Percentiles rank a stretch among this genome's conserved stretches.
phyloP scores from a whole-genome alignment of 2,113 vertebrate genomes.

The Oostethus manadensis region DNA sequence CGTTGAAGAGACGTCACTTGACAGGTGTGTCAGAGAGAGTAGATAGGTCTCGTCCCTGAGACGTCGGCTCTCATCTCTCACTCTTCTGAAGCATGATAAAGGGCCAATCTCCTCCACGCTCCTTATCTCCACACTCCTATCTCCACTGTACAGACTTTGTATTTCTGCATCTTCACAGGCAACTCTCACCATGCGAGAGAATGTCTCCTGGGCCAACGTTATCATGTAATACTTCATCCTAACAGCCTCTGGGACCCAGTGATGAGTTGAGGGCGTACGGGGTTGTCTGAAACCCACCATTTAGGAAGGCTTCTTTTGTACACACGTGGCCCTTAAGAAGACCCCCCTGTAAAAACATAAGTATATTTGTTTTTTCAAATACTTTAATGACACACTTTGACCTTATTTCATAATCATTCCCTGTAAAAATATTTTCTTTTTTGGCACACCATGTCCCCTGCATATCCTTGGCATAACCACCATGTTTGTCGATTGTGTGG shows the following conservation, averaged over 20 bases:
- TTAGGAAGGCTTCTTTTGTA: not conserved
- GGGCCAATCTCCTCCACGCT: constrained; percentile 25
- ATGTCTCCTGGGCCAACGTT: constrained; percentile 27
- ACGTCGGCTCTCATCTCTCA: constrained; percentile 31
- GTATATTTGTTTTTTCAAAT: not conserved
- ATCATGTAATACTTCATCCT: constrained; percentile 37
- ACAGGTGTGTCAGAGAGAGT: constrained; percentile 32
- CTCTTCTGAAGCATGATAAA: constrained; percentile 48
- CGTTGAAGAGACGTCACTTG: constrained; percentile 8
- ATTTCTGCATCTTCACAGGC: constrained; percentile 43
- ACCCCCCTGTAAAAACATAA: not conserved
- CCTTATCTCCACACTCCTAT: constrained; percentile 42
- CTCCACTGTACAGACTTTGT: constrained; percentile 26
- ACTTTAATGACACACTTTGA: no score
- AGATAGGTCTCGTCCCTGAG: constrained; percentile 31
- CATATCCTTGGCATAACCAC: no score
- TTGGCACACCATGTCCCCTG: no score
- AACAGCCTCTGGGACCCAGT: constrained; percentile 31
- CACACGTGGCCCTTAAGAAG: not conserved
- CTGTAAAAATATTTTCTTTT: no score
- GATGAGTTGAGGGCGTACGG: not conserved
- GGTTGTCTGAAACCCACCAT: not conserved
- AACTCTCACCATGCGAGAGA: constrained; percentile 18
- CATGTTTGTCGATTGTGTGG: no score
- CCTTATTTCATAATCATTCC: no score